phyloP scores from a whole-genome alignment of 35 echinoderm and acorn worm genomes.

The Ophiothrix spiculata region DNA sequence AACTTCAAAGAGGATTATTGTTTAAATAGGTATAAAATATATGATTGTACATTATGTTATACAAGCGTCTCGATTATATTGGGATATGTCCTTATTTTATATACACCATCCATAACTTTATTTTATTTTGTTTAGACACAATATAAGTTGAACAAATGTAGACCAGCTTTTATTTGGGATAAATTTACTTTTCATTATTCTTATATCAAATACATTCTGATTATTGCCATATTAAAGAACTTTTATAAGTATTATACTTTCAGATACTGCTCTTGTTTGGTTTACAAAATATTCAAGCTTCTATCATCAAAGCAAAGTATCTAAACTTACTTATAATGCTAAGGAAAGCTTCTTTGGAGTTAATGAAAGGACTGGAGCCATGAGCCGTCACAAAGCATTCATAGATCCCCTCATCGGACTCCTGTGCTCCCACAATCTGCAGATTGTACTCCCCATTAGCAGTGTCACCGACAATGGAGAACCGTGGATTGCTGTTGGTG shows the following conservation, averaged over 20 bases:
- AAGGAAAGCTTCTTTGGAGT: slow-evolving; percentile 34
- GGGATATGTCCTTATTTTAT: background rate
- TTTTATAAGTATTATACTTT: too few species aligned
- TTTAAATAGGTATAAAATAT: background rate
- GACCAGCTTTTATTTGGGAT: too few species aligned
- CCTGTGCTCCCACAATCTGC: slow-evolving; percentile 53
- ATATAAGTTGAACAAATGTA: background rate
- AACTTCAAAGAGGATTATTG: background rate
- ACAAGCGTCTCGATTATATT: background rate
- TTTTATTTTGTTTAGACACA: background rate
- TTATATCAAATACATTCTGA: too few species aligned
- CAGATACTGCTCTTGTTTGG: too few species aligned
- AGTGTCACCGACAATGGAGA: slow-evolving; percentile 54
- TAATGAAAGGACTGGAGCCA: slow-evolving; percentile 38
- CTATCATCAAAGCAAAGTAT: too few species aligned
- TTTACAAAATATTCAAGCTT: too few species aligned
- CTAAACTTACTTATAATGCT: slow-evolving; percentile 51
- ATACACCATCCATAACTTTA: background rate
- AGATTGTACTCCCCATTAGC: slow-evolving; percentile 75
- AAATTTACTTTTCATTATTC: too few species aligned
- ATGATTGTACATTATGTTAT: background rate
- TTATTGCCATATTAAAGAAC: too few species aligned
- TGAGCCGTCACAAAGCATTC: slow-evolving; percentile 66
- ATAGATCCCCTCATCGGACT: slow-evolving; percentile 58
- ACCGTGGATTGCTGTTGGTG: slow-evolving; percentile 42